Evolutionary conservation across 1,140 invertebrate genomes (phyloP), one percentile per base, ranked within the genome.

Genomic region (Lamellibrachia luymesi): DNA sequence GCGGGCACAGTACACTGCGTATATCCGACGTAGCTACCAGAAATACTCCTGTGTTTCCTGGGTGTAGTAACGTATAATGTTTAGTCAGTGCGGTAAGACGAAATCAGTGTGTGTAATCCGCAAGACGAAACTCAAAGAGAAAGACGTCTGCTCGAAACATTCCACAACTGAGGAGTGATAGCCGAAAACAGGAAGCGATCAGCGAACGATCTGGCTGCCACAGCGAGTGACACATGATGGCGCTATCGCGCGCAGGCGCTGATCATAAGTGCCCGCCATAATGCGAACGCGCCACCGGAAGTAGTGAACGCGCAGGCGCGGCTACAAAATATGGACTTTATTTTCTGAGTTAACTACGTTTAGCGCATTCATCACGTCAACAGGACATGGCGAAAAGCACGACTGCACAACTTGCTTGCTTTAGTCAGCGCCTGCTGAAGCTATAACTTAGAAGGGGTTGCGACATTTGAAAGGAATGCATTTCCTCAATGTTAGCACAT

Each of bases 221-320:
- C 64, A 22, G 64, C 17, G 13, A 22, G 64, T 22, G 25, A 8
- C 64, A 22, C 13, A 80, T 80, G 25, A 80, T 80, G 64, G 25
- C 64, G 25, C 25, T 22, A 80, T 22, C 64, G 25, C 64, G 4
- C 64, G 64, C 64, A 80, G 64, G 25, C 6, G 4, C 64, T 80
- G 64, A 80, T 22, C 64, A 22, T 80, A 80, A 80, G 64, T 80
- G 25, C 64, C 38, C 64, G 64, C 64, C 64, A 80, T 80, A 80
- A 80, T 80, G 64, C 64, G 64, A 80, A 80, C 64, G 64, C 64
- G 64, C 64, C 64, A 80, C 64, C 64, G 64, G 64, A 80, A 80
- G 64, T 80, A 22, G 64, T 22, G 64, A 6, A 22, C 64, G 64
- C 64, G 64, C 64, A 22, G 7, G 64, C 64, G 64, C 64, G 64